A percentile compares a stretch with the other conserved stretches of the same genome.
phyloP scores from a whole-genome alignment of 2,888 invertebrate species.

The Minunthozetes semirufus region DNA sequence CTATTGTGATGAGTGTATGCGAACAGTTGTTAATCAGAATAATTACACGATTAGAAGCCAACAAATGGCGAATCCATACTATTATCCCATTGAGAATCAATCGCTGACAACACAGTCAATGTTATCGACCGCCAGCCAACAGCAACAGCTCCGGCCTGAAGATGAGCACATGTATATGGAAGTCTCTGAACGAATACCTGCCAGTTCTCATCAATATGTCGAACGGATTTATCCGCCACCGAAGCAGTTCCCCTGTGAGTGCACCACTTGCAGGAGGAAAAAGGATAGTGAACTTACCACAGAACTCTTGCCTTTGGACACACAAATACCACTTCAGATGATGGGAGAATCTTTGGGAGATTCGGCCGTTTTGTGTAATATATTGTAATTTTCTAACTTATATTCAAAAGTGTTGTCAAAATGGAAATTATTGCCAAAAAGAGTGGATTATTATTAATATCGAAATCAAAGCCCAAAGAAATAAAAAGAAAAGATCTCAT shows the following conservation, averaged over 20 bases:
- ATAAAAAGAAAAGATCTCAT: too few species aligned
- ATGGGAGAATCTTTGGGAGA: slow-evolving; percentile 21
- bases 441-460: too few species aligned
- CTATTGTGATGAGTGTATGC: neutral
- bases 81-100: neutral
- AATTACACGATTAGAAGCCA: neutral
- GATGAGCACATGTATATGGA: neutral
- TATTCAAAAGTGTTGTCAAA: too few species aligned
- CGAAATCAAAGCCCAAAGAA: too few species aligned
- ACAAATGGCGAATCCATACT: neutral
- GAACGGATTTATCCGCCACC: slow-evolving; percentile 11
- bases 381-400: slow-evolving; percentile 14
- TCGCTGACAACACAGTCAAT: neutral
- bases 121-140: neutral
- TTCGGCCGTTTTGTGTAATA: slow-evolving; percentile 32
- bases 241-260: slow-evolving; percentile 17
- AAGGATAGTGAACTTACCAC: slow-evolving; percentile 10
- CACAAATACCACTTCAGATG: slow-evolving; percentile 34
- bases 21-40: neutral
- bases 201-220: neutral
- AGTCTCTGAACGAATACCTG: neutral
- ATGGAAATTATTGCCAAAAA: too few species aligned
- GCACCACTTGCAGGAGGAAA: neutral
- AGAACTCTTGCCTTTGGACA: slow-evolving; percentile 32
- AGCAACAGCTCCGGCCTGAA: neutral